These are phyloP conservation scores for Oncorhynchus tshawytscha DNA, from an alignment of 2,113 vertebrate genomes.

Conservation along the genomic window DNA sequence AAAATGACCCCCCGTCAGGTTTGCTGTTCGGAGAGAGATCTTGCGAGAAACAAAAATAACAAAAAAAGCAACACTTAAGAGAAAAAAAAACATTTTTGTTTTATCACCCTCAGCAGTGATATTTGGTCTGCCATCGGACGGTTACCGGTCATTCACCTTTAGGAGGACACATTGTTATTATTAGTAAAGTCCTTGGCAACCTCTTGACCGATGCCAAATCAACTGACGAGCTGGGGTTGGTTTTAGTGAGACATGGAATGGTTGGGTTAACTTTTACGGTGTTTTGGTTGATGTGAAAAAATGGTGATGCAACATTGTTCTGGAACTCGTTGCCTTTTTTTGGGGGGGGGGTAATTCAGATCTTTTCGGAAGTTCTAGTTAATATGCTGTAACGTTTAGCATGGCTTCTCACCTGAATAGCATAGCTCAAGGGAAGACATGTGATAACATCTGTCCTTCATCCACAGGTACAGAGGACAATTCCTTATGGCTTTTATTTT, in stretches of 20 bases:
- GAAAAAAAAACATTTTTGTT: conserved; percentile 76
- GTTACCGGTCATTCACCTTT: conserved; percentile 84
- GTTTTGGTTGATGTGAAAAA: conserved; percentile 96
- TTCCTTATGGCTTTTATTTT: conserved; percentile 52
- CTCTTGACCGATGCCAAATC: conserved; percentile 83
- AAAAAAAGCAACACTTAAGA: conserved; percentile 70
- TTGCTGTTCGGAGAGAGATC: conserved; percentile 84
- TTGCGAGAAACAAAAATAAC: no score
- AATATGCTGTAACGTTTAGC: conserved; percentile 99
- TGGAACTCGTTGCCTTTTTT: conserved; percentile 91
- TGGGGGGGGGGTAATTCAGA: conserved; percentile 84
- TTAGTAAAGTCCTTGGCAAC: conserved; percentile 72
- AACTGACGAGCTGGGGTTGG: conserved; percentile 85
- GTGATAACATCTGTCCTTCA: conserved; percentile 79
- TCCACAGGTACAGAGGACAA: conserved; percentile 71
- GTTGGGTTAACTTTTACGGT: conserved; percentile 89
- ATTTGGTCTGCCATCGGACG: conserved; percentile 82
- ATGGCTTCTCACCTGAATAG: conserved; percentile 98
- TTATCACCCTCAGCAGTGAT: conserved; percentile 88
- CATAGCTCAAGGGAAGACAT: conserved; percentile 82
- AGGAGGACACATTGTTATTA: conserved; percentile 53
- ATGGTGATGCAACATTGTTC: conserved; percentile 95
- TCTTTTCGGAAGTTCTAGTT: conserved; percentile 92
- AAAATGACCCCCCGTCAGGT: conserved; percentile 64
- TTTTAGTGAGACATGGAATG: conserved; percentile 84